Evolutionary conservation across 2,888 invertebrate genomes (phyloP).

Genomic region (Aelia acuminata): DNA sequence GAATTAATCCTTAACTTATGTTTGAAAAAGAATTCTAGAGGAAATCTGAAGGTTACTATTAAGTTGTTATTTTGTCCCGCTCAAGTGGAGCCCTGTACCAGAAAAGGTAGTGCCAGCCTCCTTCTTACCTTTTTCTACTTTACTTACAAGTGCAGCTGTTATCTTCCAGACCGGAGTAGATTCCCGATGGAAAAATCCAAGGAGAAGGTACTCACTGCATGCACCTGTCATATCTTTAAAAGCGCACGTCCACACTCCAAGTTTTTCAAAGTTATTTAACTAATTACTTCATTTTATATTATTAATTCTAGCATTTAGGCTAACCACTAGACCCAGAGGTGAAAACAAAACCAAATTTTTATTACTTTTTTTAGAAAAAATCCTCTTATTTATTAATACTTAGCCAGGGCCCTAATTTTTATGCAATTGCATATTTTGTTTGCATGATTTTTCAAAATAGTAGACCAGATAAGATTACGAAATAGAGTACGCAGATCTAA

Average conservation of each 20-base stretch:
- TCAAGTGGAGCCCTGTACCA: not conserved
- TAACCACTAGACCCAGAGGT: no score
- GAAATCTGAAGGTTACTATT: not conserved
- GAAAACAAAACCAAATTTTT: no score
- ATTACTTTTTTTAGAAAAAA: no score
- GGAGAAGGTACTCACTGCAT: not conserved
- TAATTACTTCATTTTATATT: not conserved
- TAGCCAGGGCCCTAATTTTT: no score
- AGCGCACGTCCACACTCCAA: not conserved
- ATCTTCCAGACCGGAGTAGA: not conserved
- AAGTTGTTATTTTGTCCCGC: not conserved
- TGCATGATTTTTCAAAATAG: no score
- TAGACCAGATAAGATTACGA: no score
- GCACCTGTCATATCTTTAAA: not conserved
- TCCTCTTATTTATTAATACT: no score
- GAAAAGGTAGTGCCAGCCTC: not conserved
- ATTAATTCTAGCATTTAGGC: no score
- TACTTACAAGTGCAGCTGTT: not conserved
- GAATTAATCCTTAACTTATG: slow-evolving; percentile 26
- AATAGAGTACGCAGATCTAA: no score
- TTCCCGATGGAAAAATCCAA: slow-evolving; percentile 26
- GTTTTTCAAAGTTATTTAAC: not conserved
- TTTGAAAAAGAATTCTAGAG: not conserved
- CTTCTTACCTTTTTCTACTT: not conserved
- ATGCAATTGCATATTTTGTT: no score